Conservation (phyloP, 2,888 invertebrate species). For the Thyatira batis region DNA sequence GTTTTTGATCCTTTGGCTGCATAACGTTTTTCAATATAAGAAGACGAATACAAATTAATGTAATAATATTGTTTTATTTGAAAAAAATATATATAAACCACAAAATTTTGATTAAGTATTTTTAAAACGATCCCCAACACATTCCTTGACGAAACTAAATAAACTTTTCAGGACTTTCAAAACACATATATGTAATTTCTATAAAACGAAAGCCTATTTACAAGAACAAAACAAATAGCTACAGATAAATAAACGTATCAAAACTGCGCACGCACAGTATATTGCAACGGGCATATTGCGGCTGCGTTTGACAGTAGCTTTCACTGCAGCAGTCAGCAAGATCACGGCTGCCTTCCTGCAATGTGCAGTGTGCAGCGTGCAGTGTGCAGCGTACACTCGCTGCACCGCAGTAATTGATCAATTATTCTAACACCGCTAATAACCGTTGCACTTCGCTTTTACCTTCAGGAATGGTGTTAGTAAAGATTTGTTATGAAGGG, state of each 20-base stretch:
- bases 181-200: too few relatives aligned
- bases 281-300: conserved; percentile 29
- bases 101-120: too few relatives aligned
- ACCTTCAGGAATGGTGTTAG: neutral
- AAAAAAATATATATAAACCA: too few relatives aligned
- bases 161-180: too few relatives aligned
- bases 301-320: conserved; percentile 45
- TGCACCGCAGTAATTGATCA: conserved; percentile 10
- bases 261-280: conserved; percentile 15
- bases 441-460: neutral
- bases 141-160: too few relatives aligned
- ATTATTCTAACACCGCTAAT: conserved; percentile 4
- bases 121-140: too few relatives aligned
- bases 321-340: conserved; percentile 35
- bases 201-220: too few relatives aligned
- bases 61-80: too few relatives aligned
- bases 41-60: too few relatives aligned
- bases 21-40: too few relatives aligned
- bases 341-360: conserved; percentile 8
- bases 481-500: neutral
- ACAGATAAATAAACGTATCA: conserved; percentile 29
- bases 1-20: conserved; percentile 45
- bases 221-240: neutral
- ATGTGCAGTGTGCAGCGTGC: conserved; percentile 11
- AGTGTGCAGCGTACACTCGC: conserved; percentile 9